These are phyloP conservation scores for Mormyrops boulengeri DNA, from an alignment of 2,797 vertebrate species.

Conservation along the genomic window DNA sequence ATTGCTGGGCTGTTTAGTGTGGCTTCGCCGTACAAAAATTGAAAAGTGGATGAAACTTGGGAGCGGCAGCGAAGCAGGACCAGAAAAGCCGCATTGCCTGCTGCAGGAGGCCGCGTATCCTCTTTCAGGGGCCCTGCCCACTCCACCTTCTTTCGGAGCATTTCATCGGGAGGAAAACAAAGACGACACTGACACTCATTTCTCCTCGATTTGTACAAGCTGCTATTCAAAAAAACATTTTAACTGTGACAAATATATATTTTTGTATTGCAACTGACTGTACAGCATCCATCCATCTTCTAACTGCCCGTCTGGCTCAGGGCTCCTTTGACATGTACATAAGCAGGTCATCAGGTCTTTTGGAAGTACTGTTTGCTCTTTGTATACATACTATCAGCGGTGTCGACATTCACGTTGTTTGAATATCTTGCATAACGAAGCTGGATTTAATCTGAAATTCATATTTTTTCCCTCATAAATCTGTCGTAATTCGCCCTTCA, in stretches of 20 bases:
- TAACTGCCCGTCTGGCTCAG: neutral
- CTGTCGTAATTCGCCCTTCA: neutral
- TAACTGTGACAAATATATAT: neutral
- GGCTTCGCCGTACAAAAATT: neutral
- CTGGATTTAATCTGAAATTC: neutral
- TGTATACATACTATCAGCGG: neutral
- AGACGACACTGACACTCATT: neutral
- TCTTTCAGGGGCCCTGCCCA: neutral
- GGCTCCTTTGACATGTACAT: neutral
- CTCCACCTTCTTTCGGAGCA: neutral
- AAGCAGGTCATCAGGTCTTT: neutral
- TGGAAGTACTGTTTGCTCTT: neutral
- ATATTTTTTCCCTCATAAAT: neutral
- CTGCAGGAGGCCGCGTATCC: neutral
- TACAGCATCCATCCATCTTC: neutral
- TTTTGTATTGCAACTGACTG: neutral
- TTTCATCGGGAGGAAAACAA: neutral
- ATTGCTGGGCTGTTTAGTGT: neutral
- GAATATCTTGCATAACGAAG: neutral
- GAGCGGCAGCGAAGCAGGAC: neutral
- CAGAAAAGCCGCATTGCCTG: neutral
- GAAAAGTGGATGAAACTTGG: slow-evolving; percentile 10
- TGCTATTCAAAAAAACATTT: neutral
- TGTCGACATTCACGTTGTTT: neutral
- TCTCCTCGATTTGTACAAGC: neutral